Evolutionary conservation across 2,113 vertebrate species (phyloP), one percentile per base, ranked within the genome.

Genomic region (Passer domesticus): DNA sequence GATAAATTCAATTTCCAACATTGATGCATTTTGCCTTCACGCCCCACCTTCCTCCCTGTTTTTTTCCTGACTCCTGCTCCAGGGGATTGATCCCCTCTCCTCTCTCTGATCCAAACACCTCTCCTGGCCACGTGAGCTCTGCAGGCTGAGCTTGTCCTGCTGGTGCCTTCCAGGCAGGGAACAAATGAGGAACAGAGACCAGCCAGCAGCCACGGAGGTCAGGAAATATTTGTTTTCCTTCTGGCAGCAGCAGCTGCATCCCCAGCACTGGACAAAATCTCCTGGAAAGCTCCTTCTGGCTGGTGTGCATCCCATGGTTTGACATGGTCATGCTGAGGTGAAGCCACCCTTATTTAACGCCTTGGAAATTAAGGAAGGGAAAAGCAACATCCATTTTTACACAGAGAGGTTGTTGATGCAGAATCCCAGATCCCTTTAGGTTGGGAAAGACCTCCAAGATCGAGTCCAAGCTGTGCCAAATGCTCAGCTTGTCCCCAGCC

Each of bases 321-420:
- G 24, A 28, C 56, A 2, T 2, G 33, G 31, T 9, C 5, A 0
- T 1, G 3, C 64, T 20, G 58, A 10, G 47, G 1, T 30, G 43
- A 22, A 72, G 27, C 59, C 30, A 41, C 52, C 17, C 15, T 0
- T 16, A 6, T 37, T 0, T 14, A 7, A 43, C n/a, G 6, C 8
- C 30, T 33, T 30, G 11, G 10, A 41, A n/a, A 41, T 1, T 11
- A 53, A 43, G 43, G n/a, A 17, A 73, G 39, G 23, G 27, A 31
- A 73, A 86, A 47, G 19, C 39, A 37, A 24, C 6, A 14, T 5
- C 7, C 9, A 1, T 24, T 81, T 31, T 44, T 11, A 25, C 28
- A 22, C 5, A 1, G 23, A 15, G 2, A 21, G 33, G 13, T 4
- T 44, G 43, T 52, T 28, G 27, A 27, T 47, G 13, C 10, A 49